Evolutionary conservation across 2,888 invertebrate species (phyloP).

Genomic region (Tipula vernalis): DNA sequence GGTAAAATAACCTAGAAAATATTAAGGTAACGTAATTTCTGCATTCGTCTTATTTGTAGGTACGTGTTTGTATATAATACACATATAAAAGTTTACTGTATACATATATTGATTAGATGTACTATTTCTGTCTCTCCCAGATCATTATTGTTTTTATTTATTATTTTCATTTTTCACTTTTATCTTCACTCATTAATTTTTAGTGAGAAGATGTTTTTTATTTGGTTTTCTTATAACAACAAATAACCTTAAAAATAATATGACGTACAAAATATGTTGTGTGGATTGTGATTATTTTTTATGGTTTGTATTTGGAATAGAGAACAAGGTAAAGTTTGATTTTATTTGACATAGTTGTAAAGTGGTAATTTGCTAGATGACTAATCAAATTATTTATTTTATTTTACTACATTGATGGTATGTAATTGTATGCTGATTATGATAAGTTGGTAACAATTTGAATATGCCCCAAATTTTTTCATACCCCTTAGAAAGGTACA

Average conservation of each 20-base stretch:
- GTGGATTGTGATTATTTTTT: not conserved
- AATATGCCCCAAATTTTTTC: not conserved
- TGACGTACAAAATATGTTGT: not conserved
- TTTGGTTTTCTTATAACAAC: not conserved
- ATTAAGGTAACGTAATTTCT: not conserved
- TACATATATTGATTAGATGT: not conserved
- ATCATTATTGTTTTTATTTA: not conserved
- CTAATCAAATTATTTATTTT: not conserved
- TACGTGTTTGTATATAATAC: not conserved
- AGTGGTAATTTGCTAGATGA: not conserved
- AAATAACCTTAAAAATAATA: not conserved
- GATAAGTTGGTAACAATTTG: not conserved
- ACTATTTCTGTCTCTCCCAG: not conserved
- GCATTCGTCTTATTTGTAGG: not conserved
- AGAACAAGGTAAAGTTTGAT: not conserved
- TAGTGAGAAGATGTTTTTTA: not conserved
- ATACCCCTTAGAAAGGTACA: too few species aligned
- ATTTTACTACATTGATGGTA: not conserved
- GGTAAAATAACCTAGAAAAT: not conserved
- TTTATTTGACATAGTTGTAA: not conserved
- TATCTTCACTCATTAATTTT: not conserved
- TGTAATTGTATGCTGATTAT: too few species aligned
- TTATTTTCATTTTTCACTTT: not conserved
- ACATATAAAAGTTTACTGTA: not conserved
- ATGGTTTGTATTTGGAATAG: not conserved